Percentiles rank a stretch among this genome's conserved stretches.
phyloP scores from a whole-genome alignment of 2,113 vertebrate species.

The Percina caprodes region DNA sequence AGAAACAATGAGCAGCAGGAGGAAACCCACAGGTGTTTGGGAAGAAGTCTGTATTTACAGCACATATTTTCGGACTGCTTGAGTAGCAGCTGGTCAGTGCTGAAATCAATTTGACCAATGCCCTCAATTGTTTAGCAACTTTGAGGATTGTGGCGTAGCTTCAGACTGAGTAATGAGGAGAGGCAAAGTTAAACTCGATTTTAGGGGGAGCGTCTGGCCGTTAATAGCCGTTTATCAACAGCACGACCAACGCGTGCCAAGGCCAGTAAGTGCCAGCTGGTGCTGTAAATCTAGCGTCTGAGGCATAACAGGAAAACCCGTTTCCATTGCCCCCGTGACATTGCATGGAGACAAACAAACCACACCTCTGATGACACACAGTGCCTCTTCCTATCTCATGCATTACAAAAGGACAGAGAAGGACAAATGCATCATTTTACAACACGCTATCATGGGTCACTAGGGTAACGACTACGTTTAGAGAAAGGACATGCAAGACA shows the following conservation, averaged over 20 bases:
- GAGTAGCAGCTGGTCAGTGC: conserved; percentile 56
- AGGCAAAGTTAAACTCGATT: conserved; percentile 68
- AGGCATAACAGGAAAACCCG: conserved; percentile 17
- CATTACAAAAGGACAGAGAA: conserved; percentile 17
- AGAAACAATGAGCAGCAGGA: conserved; percentile 29
- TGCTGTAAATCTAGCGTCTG: conserved; percentile 48
- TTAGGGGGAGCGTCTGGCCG: conserved; percentile 67
- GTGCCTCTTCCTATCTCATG: not conserved
- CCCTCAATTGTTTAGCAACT: conserved; percentile 62
- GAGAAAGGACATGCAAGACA: not conserved
- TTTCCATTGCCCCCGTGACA: conserved; percentile 20
- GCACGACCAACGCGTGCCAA: conserved; percentile 40
- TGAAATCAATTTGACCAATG: conserved; percentile 72
- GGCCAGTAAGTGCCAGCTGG: conserved; percentile 70
- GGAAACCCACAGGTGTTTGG: conserved; percentile 13
- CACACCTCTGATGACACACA: conserved; percentile 32
- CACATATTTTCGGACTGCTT: conserved; percentile 42
- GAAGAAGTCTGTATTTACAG: conserved; percentile 32
- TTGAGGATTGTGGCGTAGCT: conserved; percentile 39
- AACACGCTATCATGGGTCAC: conserved; percentile 14
- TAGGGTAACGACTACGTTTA: conserved; percentile 3
- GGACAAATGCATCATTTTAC: conserved; percentile 18
- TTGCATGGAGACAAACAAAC: conserved; percentile 19
- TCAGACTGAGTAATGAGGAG: conserved; percentile 52
- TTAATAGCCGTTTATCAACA: conserved; percentile 70